These are phyloP conservation scores for Eudorcas thomsonii DNA, from an alignment of 2,113 vertebrate genomes.

Conservation along the genomic window DNA sequence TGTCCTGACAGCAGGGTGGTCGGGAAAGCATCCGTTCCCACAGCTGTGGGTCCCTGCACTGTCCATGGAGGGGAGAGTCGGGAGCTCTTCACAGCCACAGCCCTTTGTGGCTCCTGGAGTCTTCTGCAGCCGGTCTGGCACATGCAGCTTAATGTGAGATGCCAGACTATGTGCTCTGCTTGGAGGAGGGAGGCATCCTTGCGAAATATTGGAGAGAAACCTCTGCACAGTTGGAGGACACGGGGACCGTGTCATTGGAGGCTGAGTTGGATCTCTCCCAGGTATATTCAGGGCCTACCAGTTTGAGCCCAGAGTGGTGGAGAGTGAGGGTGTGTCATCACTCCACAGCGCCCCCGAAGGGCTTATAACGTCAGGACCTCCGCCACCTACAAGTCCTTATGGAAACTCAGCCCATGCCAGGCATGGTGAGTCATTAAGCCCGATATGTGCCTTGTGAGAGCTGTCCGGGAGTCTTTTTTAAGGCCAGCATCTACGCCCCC, in stretches of 20 bases:
- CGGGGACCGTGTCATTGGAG: background rate
- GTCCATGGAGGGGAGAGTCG: background rate
- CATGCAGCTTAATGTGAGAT: background rate
- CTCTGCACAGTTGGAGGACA: background rate
- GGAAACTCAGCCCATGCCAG: background rate
- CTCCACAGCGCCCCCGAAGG: no score
- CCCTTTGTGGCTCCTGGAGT: background rate
- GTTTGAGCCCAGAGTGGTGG: background rate
- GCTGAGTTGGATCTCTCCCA: background rate
- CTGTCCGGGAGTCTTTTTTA: background rate
- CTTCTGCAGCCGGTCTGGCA: background rate
- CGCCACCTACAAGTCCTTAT: background rate
- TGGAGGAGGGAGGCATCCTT: background rate
- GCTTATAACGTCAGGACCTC: background rate
- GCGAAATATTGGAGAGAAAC: background rate
- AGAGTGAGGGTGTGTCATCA: background rate
- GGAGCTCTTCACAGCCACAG: no score
- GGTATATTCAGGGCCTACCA: background rate
- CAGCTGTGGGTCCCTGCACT: rapidly evolving
- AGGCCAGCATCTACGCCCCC: background rate
- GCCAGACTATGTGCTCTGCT: background rate
- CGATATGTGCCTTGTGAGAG: background rate
- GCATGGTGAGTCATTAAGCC: background rate
- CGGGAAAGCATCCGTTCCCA: background rate
- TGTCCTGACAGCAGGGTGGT: background rate